A percentile compares a stretch with the other conserved stretches of the same genome.
Conservation (phyloP, 2,797 vertebrate species). For the Sebastes kiyomatsui region DNA sequence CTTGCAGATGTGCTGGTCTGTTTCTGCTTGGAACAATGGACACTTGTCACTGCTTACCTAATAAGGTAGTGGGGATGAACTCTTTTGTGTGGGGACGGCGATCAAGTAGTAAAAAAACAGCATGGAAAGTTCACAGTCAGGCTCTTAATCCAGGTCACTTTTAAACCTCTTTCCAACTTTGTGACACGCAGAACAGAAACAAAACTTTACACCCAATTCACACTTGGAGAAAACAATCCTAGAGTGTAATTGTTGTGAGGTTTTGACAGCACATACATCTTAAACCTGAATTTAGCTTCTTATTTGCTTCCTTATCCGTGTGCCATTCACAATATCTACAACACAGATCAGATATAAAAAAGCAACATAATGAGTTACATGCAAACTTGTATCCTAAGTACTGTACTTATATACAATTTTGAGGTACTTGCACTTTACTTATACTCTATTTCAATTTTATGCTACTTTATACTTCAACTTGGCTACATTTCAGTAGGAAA, state of each 20-base stretch:
- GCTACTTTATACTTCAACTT: neutral
- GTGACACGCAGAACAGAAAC: neutral
- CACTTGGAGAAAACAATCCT: neutral
- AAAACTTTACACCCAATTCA: neutral
- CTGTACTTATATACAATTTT: no score
- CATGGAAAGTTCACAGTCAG: neutral
- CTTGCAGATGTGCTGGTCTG: constrained; percentile 1
- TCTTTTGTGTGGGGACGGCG: neutral
- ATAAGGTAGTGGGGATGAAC: constrained; percentile 43
- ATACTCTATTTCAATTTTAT: neutral
- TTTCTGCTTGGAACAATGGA: constrained; percentile 26
- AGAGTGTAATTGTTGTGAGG: neutral
- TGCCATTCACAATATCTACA: neutral
- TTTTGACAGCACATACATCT: neutral
- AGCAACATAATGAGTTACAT: neutral
- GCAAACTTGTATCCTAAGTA: no score
- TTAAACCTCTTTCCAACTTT: neutral
- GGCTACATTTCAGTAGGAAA: neutral
- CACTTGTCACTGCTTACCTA: constrained; percentile 39
- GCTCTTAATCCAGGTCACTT: neutral
- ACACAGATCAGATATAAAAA: neutral
- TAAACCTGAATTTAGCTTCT: neutral
- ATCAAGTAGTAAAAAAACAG: neutral
- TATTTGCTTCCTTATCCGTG: neutral
- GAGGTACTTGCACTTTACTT: no score